Percentiles rank a stretch among this genome's conserved stretches.
Conservation (phyloP, 1,140 invertebrate species). For the Solenopsis fugax region DNA sequence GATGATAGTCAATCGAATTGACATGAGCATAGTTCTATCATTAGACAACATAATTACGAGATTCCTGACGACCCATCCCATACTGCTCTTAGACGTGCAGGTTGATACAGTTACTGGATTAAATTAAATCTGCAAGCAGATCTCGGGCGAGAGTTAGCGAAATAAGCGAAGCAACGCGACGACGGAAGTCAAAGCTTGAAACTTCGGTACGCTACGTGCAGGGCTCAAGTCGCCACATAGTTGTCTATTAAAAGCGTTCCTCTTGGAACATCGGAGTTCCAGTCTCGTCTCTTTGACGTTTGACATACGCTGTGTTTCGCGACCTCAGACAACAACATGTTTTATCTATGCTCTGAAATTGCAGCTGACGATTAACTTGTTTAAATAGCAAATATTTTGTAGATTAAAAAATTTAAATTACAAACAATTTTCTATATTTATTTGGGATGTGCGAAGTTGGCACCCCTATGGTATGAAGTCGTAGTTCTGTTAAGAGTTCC, state of each 20-base stretch:
- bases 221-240: constrained; percentile 46
- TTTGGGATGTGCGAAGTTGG: too few species aligned
- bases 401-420: not conserved
- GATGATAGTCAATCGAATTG: not conserved
- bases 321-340: not conserved
- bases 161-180: constrained; percentile 30
- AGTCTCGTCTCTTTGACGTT: constrained; percentile 22
- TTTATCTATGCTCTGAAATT: too few species aligned
- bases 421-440: not conserved
- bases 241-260: constrained; percentile 47
- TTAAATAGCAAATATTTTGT: not conserved
- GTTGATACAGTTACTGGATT: constrained; percentile 39
- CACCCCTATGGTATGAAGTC: too few species aligned
- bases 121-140: constrained; percentile 53
- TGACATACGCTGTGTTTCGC: not conserved
- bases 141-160: constrained; percentile 24
- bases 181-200: constrained; percentile 42
- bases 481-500: too few species aligned
- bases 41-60: constrained; percentile 27
- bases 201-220: constrained; percentile 28
- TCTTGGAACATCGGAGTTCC: not conserved
- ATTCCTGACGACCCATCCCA: constrained; percentile 15
- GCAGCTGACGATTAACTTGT: not conserved
- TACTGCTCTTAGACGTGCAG: constrained; percentile 24
- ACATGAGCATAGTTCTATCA: constrained; percentile 32